phyloP scores from a whole-genome alignment of 2,797 vertebrate species.

The Acipenser ruthenus region DNA sequence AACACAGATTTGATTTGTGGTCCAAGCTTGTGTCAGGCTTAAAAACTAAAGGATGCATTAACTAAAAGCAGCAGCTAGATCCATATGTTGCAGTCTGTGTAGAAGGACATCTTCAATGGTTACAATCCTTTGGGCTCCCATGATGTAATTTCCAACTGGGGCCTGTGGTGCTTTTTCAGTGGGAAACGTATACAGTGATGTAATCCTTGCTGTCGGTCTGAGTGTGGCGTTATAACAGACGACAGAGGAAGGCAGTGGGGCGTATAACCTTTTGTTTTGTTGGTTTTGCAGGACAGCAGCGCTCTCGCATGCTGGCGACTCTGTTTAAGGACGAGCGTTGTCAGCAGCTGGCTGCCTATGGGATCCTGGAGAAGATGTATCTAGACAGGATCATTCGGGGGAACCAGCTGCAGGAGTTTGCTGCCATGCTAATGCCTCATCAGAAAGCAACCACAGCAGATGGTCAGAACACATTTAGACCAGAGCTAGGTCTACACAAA shows the following conservation, averaged over 20 bases:
- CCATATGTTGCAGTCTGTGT: too few species aligned
- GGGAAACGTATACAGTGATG: not conserved
- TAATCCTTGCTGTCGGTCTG: constrained; percentile 2
- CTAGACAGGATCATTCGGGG: constrained; percentile 94
- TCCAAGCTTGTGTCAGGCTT: too few species aligned
- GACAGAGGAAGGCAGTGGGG: too few species aligned
- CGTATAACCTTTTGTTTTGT: not conserved
- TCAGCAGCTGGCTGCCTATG: constrained; percentile 93
- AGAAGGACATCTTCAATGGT: too few species aligned
- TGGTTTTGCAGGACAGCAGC: constrained; percentile 77
- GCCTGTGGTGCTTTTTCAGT: constrained; percentile 4
- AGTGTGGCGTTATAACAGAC: too few species aligned
- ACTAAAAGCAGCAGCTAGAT: too few species aligned
- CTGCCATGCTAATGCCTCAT: constrained; percentile 96
- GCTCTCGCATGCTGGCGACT: constrained; percentile 95
- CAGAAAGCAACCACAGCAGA: constrained; percentile 94
- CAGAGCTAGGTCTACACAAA: constrained; percentile 18
- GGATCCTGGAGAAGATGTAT: constrained; percentile 98
- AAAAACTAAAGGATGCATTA: too few species aligned
- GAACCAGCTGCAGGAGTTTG: constrained; percentile 94
- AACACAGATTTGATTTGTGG: too few species aligned
- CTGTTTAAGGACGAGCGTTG: constrained; percentile 98
- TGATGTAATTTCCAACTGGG: not conserved
- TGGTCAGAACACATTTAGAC: constrained; percentile 37
- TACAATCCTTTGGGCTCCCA: too few species aligned